These are phyloP conservation scores for Vireo altiloquus DNA, from an alignment of 2,113 vertebrate genomes.

Conservation along the genomic window DNA sequence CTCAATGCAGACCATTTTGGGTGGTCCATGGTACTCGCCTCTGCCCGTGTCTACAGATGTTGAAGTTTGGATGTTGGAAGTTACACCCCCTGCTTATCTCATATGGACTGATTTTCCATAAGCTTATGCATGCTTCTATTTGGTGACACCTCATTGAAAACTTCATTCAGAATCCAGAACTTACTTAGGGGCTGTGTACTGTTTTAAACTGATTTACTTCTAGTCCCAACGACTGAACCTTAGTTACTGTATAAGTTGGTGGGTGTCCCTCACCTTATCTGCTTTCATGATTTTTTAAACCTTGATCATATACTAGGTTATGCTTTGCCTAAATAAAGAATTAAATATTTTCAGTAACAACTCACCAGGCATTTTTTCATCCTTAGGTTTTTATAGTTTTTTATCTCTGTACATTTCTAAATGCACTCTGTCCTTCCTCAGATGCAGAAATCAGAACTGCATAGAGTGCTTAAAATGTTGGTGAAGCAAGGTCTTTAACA, in stretches of 20 bases:
- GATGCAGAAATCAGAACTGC: neutral
- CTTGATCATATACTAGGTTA: neutral
- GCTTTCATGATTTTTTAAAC: neutral
- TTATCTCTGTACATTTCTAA: neutral
- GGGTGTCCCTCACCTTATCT: neutral
- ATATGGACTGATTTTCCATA: neutral
- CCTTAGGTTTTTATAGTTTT: neutral
- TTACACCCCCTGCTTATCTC: neutral
- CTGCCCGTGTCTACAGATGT: neutral
- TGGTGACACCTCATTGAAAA: neutral
- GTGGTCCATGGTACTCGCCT: accelerated
- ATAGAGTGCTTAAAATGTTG: neutral
- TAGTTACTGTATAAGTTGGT: neutral
- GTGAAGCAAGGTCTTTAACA: neutral
- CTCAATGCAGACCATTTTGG: accelerated
- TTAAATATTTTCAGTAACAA: neutral
- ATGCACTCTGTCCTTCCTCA: neutral
- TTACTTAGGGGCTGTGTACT: neutral
- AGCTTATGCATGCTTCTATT: neutral
- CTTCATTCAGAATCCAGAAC: neutral
- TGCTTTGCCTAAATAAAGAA: neutral
- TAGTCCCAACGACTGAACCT: neutral
- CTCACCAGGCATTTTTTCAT: neutral
- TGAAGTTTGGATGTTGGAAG: neutral
- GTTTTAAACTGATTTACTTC: neutral